Base-by-base conservation (phyloP, 1,140 invertebrate genomes). In the Zaprionus gabonicus region DNA sequence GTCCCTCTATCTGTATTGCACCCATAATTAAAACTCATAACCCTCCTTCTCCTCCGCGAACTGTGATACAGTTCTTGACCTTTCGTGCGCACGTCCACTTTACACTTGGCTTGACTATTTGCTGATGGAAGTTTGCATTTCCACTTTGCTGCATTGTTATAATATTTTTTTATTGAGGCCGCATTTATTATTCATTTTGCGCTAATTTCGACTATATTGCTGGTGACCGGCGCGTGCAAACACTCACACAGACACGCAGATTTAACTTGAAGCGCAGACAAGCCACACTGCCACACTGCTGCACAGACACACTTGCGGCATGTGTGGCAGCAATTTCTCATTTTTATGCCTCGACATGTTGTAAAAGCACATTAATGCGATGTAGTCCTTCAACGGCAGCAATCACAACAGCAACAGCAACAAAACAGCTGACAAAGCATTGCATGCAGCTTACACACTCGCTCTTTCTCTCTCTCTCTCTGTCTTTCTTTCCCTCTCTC, bases 161-260 rank as follows among this genome's bases (percentile, higher is more conserved):
- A 23, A 23, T 23, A 23, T 23, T 51, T 57, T 71, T 86, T 82
- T 87, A 88, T 88, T 87, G 74, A 56, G 81, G 85, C 55, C 78
- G 66, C 79, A 80, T 90, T 90, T 90, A 90, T 90, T 85, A 90
- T 90, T 90, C 86, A 90, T 90, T 90, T 88, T 85, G 86, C 85
- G 85, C 86, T 90, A 91, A 90, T 90, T 90, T 90, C 71, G 79
- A 80, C 72, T 80, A 82, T 83, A 82, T 88, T 80, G 84, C 88
- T 83, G 74, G 76, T 81, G 75, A 75, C 69, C 63, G 73, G 71
- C 27, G 36, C 13, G 38, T n/a, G 38, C 38, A n/a, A 13, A 34
- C 31, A 41, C 46, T 1, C 20, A 12, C 3, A 12, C 64, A 17
- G 7, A 44, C 28, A 49, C 67, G 23, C 56, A 41, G 67, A 70